Conservation (phyloP, 2,888 invertebrate species). For the Icerya purchasi region DNA sequence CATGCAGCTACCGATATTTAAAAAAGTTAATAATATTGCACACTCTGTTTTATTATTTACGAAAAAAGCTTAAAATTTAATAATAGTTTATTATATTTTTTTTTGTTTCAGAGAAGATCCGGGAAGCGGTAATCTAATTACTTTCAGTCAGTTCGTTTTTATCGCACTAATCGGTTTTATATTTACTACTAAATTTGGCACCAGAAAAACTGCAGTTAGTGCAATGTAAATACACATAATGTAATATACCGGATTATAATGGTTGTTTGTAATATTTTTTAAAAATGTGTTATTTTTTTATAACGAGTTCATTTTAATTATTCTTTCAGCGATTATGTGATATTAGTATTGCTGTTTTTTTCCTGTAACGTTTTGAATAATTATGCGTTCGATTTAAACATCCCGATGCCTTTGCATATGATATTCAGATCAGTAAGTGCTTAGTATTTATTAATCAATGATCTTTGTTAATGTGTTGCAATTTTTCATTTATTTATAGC, state of each 20-base stretch:
- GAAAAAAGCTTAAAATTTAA: no score
- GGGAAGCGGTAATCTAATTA: slow-evolving; percentile 80
- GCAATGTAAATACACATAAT: slow-evolving; percentile 38
- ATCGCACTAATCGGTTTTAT: slow-evolving; percentile 77
- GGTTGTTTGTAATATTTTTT: no score
- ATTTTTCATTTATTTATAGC: no score
- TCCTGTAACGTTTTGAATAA: slow-evolving; percentile 78
- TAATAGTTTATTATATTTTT: slow-evolving; percentile 8
- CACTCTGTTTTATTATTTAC: no score
- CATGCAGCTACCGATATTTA: no score
- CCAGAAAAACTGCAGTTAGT: slow-evolving; percentile 45
- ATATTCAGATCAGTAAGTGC: slow-evolving; percentile 79
- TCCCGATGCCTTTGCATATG: slow-evolving; percentile 95
- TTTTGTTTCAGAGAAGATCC: slow-evolving; percentile 50
- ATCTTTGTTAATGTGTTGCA: no score
- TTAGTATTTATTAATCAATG: no score
- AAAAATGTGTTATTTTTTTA: no score
- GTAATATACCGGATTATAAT: no score
- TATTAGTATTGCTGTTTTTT: slow-evolving; percentile 76
- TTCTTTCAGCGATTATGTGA: slow-evolving; percentile 42
- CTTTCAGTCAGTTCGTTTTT: slow-evolving; percentile 83
- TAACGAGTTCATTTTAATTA: no score
- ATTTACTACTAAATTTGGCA: slow-evolving; percentile 63
- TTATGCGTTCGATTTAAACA: slow-evolving; percentile 87
- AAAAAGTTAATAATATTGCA: no score